Percentiles rank a stretch among this genome's conserved stretches.
Evolutionary conservation across 2,888 invertebrate species (phyloP).

Genomic region (Caenorhabditis becei): DNA sequence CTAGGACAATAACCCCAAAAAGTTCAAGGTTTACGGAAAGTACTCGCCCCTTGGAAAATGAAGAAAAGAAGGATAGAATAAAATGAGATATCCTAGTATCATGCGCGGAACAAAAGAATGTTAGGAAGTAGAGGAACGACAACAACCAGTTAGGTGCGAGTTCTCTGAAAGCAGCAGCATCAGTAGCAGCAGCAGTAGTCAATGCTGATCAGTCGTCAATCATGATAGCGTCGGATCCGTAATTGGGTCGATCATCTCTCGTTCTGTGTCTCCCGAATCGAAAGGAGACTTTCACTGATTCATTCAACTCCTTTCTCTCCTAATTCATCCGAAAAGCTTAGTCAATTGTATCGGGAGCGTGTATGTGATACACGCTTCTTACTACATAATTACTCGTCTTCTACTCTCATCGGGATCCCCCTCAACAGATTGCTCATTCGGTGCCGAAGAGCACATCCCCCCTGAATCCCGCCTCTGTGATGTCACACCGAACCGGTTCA

Average conservation of each 20-base stretch:
- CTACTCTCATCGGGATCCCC: background rate
- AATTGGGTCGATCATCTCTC: conserved; percentile 53
- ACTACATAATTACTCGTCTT: conserved; percentile 44
- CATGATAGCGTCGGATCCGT: conserved; percentile 42
- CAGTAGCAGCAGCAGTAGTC: background rate
- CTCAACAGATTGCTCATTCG: conserved; percentile 13
- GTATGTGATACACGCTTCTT: conserved; percentile 24
- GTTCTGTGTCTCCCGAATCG: conserved; percentile 17
- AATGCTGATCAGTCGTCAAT: conserved; percentile 14
- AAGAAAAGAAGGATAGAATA: background rate
- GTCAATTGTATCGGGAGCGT: conserved; percentile 44
- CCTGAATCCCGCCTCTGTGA: background rate
- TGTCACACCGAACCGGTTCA: conserved; percentile 14
- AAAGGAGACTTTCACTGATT: conserved; percentile 30
- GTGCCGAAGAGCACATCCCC: background rate
- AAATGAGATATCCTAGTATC: background rate
- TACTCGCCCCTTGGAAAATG: background rate
- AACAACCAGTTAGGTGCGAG: conserved; percentile 18
- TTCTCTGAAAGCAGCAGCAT: conserved; percentile 13
- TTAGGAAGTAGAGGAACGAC: background rate
- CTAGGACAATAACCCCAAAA: background rate
- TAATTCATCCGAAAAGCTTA: conserved; percentile 37
- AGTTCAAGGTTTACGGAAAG: background rate
- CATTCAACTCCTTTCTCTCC: conserved; percentile 20
- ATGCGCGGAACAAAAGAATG: conserved; percentile 10